phyloP scores from a whole-genome alignment of 1,140 invertebrate species.

The Aphelinus atriplicis region DNA sequence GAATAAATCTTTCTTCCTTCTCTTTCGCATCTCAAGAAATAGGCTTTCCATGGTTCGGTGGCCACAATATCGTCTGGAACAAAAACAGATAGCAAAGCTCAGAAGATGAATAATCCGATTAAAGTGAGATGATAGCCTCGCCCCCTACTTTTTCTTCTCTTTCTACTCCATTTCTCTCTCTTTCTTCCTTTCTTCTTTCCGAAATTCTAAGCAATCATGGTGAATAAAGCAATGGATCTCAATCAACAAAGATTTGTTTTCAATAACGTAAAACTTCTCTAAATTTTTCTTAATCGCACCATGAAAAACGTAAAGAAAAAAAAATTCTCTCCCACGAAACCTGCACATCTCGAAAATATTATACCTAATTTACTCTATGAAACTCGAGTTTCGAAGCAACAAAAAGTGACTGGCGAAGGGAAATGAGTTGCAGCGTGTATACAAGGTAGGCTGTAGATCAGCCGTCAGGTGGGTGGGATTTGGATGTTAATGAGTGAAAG shows the following conservation, averaged over 20 bases:
- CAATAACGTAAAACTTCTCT: no score
- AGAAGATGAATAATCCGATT: constrained; percentile 52
- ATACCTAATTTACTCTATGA: no score
- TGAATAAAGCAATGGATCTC: no score
- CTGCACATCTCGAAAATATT: no score
- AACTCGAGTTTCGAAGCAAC: not conserved
- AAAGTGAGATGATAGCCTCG: constrained; percentile 44
- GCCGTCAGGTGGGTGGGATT: constrained; percentile 10
- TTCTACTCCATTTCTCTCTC: not conserved
- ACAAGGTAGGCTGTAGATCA: not conserved
- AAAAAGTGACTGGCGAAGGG: not conserved
- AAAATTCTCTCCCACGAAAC: no score
- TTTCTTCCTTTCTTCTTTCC: not conserved
- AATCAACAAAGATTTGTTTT: no score
- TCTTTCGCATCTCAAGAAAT: not conserved
- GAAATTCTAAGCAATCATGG: no score
- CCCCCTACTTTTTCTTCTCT: not conserved
- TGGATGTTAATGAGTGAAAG: constrained; percentile 16
- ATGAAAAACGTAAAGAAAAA: no score
- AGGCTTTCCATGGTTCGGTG: constrained; percentile 18
- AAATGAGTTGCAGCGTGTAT: not conserved
- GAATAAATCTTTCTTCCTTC: constrained; percentile 24
- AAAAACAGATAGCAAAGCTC: constrained; percentile 44
- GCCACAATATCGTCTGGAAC: constrained; percentile 43
- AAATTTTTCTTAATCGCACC: no score